Evolutionary conservation across 64 coral and sea anemone species (phyloP).

Genomic region (Stichodactyla helianthus): DNA sequence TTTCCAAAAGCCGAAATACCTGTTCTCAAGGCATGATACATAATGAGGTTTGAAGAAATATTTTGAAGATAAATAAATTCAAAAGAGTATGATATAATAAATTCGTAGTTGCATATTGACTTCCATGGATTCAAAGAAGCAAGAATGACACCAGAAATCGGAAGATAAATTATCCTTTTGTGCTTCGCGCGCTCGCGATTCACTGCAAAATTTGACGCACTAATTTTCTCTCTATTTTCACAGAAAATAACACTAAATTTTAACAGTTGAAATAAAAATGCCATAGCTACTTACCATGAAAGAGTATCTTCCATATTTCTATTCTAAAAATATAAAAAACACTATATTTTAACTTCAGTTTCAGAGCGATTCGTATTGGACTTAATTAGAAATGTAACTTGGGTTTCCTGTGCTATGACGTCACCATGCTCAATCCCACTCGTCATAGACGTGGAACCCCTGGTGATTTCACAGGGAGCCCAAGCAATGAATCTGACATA

Average conservation of each 20-base stretch:
- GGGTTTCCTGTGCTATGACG: slow-evolving; percentile 13
- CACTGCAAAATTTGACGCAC: neutral
- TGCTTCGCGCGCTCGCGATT: neutral
- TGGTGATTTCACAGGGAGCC: too few species aligned
- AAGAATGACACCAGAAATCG: neutral
- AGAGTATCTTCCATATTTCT: neutral
- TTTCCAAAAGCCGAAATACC: neutral
- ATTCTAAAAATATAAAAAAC: neutral
- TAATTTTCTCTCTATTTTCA: neutral
- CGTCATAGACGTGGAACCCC: neutral
- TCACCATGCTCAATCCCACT: neutral
- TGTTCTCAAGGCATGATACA: neutral
- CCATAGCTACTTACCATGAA: neutral
- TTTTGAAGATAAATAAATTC: neutral
- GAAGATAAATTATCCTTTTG: neutral
- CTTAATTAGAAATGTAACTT: neutral
- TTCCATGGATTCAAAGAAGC: neutral
- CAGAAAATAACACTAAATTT: neutral
- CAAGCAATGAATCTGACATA: too few species aligned
- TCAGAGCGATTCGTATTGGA: neutral
- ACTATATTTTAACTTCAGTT: neutral
- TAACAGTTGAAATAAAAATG: neutral
- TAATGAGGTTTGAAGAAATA: neutral
- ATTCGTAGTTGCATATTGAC: neutral
- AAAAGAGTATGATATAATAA: neutral